Evolutionary conservation across 1,140 invertebrate genomes (phyloP).

Genomic region (Tyrophagus putrescentiae): DNA sequence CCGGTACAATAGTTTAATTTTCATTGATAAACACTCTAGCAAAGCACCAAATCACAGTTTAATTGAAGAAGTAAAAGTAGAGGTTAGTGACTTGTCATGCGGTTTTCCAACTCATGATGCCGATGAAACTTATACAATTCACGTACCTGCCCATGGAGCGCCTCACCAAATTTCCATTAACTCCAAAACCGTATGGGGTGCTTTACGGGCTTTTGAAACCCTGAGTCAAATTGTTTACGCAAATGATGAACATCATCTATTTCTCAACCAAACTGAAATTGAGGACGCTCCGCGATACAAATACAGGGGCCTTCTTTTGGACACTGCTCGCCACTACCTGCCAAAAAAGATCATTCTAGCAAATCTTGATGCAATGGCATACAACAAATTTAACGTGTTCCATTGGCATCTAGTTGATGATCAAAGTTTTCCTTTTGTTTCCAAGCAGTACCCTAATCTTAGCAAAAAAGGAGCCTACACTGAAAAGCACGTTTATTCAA

Average conservation of each 20-base stretch:
- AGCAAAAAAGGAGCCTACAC: slow-evolving; percentile 26
- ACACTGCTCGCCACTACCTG: slow-evolving; percentile 66
- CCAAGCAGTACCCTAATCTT: slow-evolving; percentile 40
- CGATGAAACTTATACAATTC: slow-evolving; percentile 19
- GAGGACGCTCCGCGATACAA: slow-evolving; percentile 53
- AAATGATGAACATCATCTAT: slow-evolving; percentile 19
- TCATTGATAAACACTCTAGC: slow-evolving; percentile 5
- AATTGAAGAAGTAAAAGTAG: not conserved
- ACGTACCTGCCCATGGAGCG: not conserved
- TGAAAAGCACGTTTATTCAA: slow-evolving; percentile 29
- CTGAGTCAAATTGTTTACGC: slow-evolving; percentile 34
- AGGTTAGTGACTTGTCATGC: not conserved
- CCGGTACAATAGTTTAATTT: slow-evolving; percentile 21
- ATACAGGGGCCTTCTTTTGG: slow-evolving; percentile 61
- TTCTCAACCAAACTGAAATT: slow-evolving; percentile 42
- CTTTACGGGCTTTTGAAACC: slow-evolving; percentile 31
- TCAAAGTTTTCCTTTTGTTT: slow-evolving; percentile 46
- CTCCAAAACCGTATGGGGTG: slow-evolving; percentile 22
- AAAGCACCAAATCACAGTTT: not conserved
- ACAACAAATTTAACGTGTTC: slow-evolving; percentile 42
- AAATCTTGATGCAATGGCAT: slow-evolving; percentile 41
- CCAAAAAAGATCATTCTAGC: slow-evolving; percentile 45
- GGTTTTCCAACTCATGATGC: slow-evolving; percentile 13
- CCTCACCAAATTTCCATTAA: not conserved
- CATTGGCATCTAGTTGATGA: slow-evolving; percentile 53